These are phyloP conservation scores for Prinia subflava DNA, from an alignment of 2,113 vertebrate species.

Conservation along the genomic window DNA sequence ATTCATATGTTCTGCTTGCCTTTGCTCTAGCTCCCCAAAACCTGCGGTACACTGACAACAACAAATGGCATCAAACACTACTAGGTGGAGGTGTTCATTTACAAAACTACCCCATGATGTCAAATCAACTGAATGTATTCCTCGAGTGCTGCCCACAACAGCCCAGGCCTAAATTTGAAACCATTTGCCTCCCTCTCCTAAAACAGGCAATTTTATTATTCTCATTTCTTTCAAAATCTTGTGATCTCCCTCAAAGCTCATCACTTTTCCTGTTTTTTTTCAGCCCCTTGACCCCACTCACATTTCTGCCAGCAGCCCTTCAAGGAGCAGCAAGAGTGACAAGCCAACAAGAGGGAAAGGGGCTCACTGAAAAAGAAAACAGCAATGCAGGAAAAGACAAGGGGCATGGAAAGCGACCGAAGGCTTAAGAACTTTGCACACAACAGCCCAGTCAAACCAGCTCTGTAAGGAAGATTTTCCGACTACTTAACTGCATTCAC, in stretches of 20 bases:
- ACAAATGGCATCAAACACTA: not conserved
- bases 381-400: not conserved
- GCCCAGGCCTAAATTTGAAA: not conserved
- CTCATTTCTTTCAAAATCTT: not conserved
- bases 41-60: not conserved
- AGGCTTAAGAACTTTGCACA: not conserved
- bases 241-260: not conserved
- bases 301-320: not conserved
- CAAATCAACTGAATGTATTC: not conserved
- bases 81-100: accelerated
- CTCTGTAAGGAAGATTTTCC: not conserved
- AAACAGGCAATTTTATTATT: not conserved
- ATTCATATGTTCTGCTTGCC: not conserved
- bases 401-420: not conserved
- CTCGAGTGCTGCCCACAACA: not conserved
- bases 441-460: not conserved
- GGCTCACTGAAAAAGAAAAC: not conserved
- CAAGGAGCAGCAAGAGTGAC: not conserved
- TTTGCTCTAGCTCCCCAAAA: not conserved
- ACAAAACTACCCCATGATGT: not conserved
- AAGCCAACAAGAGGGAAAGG: not conserved
- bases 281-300: not conserved
- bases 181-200: not conserved
- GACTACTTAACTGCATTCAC: not conserved
- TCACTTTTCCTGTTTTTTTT: not conserved